Evolutionary conservation across 1,140 invertebrate genomes (phyloP).

Genomic region (Cepaea nemoralis): DNA sequence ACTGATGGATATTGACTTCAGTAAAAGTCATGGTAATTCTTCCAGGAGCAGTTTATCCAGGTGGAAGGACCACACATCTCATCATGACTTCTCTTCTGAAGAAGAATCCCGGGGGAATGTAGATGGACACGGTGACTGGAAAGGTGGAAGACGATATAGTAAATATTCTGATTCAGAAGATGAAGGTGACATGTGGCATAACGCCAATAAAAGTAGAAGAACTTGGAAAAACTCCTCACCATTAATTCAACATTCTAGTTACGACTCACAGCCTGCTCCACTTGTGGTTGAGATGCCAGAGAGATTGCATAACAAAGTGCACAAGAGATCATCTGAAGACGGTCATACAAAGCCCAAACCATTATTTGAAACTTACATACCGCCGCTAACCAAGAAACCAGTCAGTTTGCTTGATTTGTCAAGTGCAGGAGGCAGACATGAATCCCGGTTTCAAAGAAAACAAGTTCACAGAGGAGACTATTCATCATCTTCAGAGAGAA

Average conservation of each 20-base stretch:
- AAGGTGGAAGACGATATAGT: slow-evolving; percentile 11
- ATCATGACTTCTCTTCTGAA: slow-evolving; percentile 11
- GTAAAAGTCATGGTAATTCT: background rate
- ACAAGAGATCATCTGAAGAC: background rate
- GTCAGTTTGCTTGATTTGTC: slow-evolving; percentile 25
- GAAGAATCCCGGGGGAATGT: background rate
- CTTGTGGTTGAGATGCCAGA: slow-evolving; percentile 24
- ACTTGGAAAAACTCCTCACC: slow-evolving; percentile 11
- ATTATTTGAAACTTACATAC: slow-evolving; percentile 18
- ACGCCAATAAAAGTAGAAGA: background rate
- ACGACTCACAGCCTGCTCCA: background rate
- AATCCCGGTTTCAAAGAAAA: background rate
- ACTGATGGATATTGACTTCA: slow-evolving; percentile 34
- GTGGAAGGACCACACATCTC: slow-evolving; percentile 1
- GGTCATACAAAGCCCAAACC: slow-evolving; percentile 1
- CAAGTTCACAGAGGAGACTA: background rate
- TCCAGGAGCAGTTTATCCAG: background rate
- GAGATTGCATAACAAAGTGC: background rate
- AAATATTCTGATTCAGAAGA: slow-evolving; percentile 34
- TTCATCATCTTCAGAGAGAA: background rate
- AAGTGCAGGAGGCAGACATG: background rate
- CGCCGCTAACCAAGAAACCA: slow-evolving; percentile 4
- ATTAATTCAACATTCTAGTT: background rate
- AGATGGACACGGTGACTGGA: slow-evolving; percentile 12
- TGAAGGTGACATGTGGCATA: slow-evolving; percentile 14